These are phyloP conservation scores for Spilogale gracilis DNA, from an alignment of 2,113 vertebrate species.

Conservation along the genomic window DNA sequence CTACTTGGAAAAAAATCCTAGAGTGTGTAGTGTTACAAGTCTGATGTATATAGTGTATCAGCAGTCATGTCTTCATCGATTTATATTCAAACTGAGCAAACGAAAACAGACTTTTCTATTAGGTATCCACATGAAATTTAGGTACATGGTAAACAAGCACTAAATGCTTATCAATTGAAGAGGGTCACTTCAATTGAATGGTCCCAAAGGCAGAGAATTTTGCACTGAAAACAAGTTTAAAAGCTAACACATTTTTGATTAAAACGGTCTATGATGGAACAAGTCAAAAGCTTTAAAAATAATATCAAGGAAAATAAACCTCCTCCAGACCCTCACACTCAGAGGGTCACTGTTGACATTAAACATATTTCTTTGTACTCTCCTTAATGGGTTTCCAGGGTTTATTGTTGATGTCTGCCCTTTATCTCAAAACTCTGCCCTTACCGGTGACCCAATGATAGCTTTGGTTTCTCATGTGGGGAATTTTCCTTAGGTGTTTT, in stretches of 20 bases:
- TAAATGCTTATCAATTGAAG: not conserved
- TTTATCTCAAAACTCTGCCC: not conserved
- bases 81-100: not conserved
- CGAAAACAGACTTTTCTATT: not conserved
- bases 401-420: constrained; percentile 47
- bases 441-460: not conserved
- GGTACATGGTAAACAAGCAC: not conserved
- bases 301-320: not conserved
- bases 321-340: not conserved
- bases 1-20: not conserved
- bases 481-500: not conserved
- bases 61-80: not conserved
- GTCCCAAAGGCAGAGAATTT: constrained; percentile 8
- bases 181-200: not conserved
- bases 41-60: not conserved
- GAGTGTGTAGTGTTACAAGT: not conserved
- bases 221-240: not conserved
- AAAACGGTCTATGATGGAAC: not conserved
- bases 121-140: constrained; percentile 18
- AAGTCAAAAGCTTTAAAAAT: not conserved
- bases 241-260: not conserved
- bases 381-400: not conserved
- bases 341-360: not conserved
- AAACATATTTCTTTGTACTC: not conserved
- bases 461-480: not conserved